phyloP scores from a whole-genome alignment of 2,113 vertebrate genomes.

The Aplodontia rufa region DNA sequence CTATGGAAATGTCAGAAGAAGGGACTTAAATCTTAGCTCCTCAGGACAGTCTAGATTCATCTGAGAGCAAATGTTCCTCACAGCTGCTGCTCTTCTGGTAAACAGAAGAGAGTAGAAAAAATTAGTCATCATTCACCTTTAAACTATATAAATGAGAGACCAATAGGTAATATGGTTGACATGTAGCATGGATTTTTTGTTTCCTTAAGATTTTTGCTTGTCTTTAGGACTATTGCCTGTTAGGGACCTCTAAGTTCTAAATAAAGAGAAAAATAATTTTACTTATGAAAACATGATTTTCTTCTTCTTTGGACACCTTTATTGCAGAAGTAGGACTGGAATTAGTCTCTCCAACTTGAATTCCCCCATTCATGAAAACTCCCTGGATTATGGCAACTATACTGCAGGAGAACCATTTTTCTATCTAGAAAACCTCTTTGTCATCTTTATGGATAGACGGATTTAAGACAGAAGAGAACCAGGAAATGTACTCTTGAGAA shows the following conservation, averaged over 20 bases:
- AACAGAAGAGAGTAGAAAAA: constrained; percentile 73
- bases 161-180: neutral
- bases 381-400: neutral
- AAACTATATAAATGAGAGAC: constrained; percentile 57
- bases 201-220: neutral
- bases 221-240: neutral
- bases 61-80: constrained; percentile 80
- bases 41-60: constrained; percentile 74
- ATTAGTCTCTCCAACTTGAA: neutral
- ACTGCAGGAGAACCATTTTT: neutral
- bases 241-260: neutral
- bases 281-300: constrained; percentile 49
- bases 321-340: neutral
- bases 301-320: neutral
- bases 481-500: neutral
- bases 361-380: neutral
- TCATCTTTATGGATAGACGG: constrained; percentile 20
- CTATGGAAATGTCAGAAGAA: constrained; percentile 79
- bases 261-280: constrained; percentile 31
- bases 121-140: constrained; percentile 60
- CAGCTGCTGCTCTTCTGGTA: constrained; percentile 81
- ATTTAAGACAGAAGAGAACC: constrained; percentile 16
- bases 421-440: neutral
- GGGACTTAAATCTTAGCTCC: constrained; percentile 78
- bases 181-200: neutral